Conservation (phyloP, 2,113 vertebrate genomes). For the Triplophysa dalaica region DNA sequence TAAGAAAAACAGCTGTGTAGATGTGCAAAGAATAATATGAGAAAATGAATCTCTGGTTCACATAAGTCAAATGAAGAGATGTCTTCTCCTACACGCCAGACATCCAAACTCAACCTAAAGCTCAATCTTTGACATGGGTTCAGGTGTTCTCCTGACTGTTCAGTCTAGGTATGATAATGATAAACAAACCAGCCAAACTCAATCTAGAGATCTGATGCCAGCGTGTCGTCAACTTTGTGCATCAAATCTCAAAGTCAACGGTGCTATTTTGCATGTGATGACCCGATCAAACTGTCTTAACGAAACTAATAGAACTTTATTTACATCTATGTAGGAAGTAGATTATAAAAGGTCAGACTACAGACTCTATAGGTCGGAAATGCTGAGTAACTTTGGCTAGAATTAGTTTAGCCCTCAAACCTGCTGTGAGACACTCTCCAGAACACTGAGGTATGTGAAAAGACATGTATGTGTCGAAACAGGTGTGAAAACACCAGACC, state of each 20-base stretch:
- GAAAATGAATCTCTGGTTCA: neutral
- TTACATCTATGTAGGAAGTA: neutral
- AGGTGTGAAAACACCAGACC: no score
- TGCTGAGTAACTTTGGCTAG: neutral
- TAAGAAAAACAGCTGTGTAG: slow-evolving; percentile 53
- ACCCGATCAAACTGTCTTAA: no score
- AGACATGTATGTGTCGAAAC: no score
- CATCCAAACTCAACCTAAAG: no score
- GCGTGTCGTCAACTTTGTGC: neutral
- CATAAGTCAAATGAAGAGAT: no score
- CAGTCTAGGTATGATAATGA: no score
- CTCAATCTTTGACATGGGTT: no score
- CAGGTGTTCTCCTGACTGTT: no score
- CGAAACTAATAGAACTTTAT: neutral
- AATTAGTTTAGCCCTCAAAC: neutral
- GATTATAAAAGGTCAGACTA: neutral
- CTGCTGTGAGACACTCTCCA: no score
- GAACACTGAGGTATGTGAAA: no score
- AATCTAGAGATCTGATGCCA: slow-evolving; percentile 17
- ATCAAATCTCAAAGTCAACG: neutral
- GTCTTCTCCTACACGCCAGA: no score
- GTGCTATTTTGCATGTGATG: neutral
- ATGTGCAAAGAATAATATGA: slow-evolving; percentile 63
- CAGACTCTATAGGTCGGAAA: no score
- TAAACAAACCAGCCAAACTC: slow-evolving; percentile 24